Base-by-base conservation (phyloP, 2,797 vertebrate genomes). In the Cossypha polioptera region DNA sequence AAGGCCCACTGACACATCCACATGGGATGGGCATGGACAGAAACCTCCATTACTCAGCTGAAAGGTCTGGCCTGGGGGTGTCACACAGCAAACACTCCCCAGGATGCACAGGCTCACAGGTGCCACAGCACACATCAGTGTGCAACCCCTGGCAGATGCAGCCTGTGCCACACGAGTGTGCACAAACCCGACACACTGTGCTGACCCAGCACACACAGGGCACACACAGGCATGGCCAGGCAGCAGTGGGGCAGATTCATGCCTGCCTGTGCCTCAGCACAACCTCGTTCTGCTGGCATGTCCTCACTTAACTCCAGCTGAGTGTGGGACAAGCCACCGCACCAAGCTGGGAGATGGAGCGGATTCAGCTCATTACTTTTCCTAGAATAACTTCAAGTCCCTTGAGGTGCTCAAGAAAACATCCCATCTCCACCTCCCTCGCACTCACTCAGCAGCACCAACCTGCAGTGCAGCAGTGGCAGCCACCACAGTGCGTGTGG, bases 331-430 rank as follows among this genome's bases (percentile, higher is more conserved):
- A 90, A 84, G 80, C 53, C n/a, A 75, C 79, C 0, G 1, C 82
- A 36, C 38, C 1, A 13, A 51, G 76, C 21, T 10, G 59, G 40
- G 83, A 65, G 88, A 79, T 61, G 77, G 33, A 92, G 42, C 1
- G 0, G 28, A 75, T 76, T 88, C 83, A 73, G 86, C 38, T 90
- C 11, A 73, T 90, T 85, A 71, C 47, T 75, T 79, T 90, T 92
- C 90, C 93, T 87, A 86, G 77, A 96, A 95, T 90, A 95, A 92
- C 80, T 94, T 84, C 22, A 33, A 88, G 54, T 67, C 66, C 51
- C 2, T 3, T 9, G 16, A 91, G 86, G 71, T 88, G 88, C 88
- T 59, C 9, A 11, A 66, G 83, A 78, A 92, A 94, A 92, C 86
- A 95, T 95, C 71, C 86, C 67, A 73, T 93, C 77, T 81, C 80